Conservation (phyloP, 2,113 vertebrate species). For the Epinephelus fuscoguttatus region DNA sequence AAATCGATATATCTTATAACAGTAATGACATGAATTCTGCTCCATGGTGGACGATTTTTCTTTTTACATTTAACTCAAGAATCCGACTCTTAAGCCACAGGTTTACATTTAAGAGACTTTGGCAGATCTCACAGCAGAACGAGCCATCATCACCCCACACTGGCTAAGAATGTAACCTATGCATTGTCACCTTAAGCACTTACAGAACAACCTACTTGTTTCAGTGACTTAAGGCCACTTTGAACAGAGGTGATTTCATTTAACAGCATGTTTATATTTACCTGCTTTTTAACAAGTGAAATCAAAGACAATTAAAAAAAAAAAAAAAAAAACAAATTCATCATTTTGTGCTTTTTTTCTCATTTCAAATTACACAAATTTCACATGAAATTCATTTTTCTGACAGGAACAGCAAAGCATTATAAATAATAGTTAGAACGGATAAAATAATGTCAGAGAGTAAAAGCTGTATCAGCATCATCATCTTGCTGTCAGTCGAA, state of each 20-base stretch:
- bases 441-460: slow-evolving; percentile 23
- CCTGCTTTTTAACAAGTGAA: slow-evolving; percentile 39
- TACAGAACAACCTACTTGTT: slow-evolving; percentile 29
- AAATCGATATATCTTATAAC: not conserved
- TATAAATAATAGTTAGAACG: slow-evolving; percentile 30
- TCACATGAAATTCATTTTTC: slow-evolving; percentile 7
- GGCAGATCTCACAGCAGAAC: slow-evolving; percentile 41
- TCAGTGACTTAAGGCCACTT: slow-evolving; percentile 69
- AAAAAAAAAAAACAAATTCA: slow-evolving; percentile 19
- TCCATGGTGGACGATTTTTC: not conserved
- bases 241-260: slow-evolving; percentile 48
- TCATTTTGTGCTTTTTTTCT: slow-evolving; percentile 66
- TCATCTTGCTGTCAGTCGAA: slow-evolving; percentile 10
- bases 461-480: not conserved
- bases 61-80: slow-evolving; percentile 34
- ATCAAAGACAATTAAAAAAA: slow-evolving; percentile 10
- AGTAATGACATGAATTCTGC: slow-evolving; percentile 26
- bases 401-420: slow-evolving; percentile 21
- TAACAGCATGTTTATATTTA: slow-evolving; percentile 44
- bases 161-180: not conserved
- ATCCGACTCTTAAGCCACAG: slow-evolving; percentile 36
- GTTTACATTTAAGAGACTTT: slow-evolving; percentile 47
- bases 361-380: slow-evolving; percentile 6
- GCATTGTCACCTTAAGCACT: slow-evolving; percentile 32
- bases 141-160: not conserved